Base-by-base conservation (phyloP, 1,140 invertebrate genomes). In the Dinoponera quadriceps region DNA sequence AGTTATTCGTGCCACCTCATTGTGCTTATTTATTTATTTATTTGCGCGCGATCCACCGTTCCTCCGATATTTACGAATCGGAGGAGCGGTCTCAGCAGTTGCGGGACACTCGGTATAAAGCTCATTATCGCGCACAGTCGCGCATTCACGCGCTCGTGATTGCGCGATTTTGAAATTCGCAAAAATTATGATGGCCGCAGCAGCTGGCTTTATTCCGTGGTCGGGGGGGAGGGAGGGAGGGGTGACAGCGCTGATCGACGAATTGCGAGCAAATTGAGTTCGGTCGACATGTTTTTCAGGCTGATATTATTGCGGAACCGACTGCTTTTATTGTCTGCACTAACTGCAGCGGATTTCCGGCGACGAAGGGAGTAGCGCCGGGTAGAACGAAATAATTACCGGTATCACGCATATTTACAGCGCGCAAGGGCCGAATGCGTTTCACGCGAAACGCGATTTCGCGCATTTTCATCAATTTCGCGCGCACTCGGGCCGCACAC, bases 331-430 rank as follows among this genome's bases (percentile, higher is more conserved):
- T 80, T 80, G 65, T 80, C 51, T 44, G 65, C 33, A 29, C 68
- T 69, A 80, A 80, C 75, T 80, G 65, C 65, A 77, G 29, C 75
- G 33, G 75, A 80, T 80, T 69, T 80, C 54, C 75, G 49, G 33
- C 33, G 75, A 48, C 54, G 75, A 71, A 80, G 65, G 33, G 65
- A 9, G 51, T 22, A 49, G 20, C n/a, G 22, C 29, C 57, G 63
- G 29, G 11, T 66, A 57, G 65, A 57, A 71, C 54, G 75, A 80
- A 80, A 80, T 80, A 80, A 80, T 80, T 80, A 80, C 65, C 65
- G 63, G 51, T 69, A 80, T 80, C 75, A 57, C 51, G 75, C 75
- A 80, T 80, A 80, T 80, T 80, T 80, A 80, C 75, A 80, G 27
- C 65, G 51, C 51, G 63, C 33, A 44, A 78, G 75, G 22, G 48